Conservation (phyloP, 2,888 invertebrate genomes). For the Himalopsyche kuldschensis region DNA sequence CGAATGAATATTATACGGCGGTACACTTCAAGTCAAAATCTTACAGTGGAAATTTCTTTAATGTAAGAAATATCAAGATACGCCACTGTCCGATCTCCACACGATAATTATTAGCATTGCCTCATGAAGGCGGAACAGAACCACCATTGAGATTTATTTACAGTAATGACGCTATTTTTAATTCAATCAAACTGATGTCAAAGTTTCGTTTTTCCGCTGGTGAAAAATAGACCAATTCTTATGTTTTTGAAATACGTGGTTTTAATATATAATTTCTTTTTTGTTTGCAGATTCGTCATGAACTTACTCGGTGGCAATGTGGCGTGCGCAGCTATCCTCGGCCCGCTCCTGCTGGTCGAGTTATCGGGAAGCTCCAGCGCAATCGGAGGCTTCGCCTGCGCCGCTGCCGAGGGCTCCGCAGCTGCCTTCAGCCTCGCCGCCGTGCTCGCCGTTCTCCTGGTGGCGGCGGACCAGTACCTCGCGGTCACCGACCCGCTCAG, state of each 20-base stretch:
- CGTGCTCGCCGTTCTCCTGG: constrained; percentile 52
- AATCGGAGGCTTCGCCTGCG: constrained; percentile 59
- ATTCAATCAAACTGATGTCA: background rate
- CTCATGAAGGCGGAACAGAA: background rate
- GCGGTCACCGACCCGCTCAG: constrained; percentile 59
- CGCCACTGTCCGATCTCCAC: background rate
- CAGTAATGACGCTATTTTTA: background rate
- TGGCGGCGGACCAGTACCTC: constrained; percentile 50
- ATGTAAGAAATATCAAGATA: background rate
- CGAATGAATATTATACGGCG: too few relatives aligned
- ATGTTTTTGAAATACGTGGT: background rate
- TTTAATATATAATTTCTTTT: constrained; percentile 19
- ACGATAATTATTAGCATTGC: background rate
- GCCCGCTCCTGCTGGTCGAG: constrained; percentile 59
- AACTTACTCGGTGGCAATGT: constrained; percentile 59
- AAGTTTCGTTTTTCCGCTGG: background rate
- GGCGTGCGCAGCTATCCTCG: constrained; percentile 53
- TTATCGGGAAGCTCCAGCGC: constrained; percentile 52
- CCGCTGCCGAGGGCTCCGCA: constrained; percentile 63
- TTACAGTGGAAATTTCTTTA: too few relatives aligned
- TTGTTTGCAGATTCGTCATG: constrained; percentile 54
- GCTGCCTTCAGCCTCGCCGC: constrained; percentile 52
- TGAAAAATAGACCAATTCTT: background rate
- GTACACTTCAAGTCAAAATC: too few relatives aligned
- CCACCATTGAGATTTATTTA: background rate